These are phyloP conservation scores for Leuctra nigra DNA, from an alignment of 2,888 invertebrate species.

Conservation along the genomic window DNA sequence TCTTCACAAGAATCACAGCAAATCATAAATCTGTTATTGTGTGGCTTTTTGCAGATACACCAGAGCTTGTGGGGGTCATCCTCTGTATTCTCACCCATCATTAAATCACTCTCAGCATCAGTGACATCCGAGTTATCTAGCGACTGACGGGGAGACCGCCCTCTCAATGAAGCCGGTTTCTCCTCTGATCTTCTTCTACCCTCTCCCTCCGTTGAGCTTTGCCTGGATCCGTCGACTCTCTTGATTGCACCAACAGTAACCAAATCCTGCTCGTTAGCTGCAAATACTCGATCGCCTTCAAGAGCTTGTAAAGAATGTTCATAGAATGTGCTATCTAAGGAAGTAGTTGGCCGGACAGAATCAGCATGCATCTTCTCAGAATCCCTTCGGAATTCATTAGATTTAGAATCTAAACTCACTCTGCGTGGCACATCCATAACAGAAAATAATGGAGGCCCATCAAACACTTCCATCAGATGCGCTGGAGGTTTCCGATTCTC, in stretches of 20 bases:
- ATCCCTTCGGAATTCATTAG: neutral
- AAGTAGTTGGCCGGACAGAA: neutral
- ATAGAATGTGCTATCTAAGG: too few relatives aligned
- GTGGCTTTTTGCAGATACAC: slow-evolving; percentile 93
- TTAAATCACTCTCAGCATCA: slow-evolving; percentile 48
- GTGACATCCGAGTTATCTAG: slow-evolving; percentile 38
- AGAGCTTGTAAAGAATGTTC: too few relatives aligned
- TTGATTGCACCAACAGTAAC: neutral
- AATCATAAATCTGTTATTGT: slow-evolving; percentile 92
- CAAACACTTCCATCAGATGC: slow-evolving; percentile 45
- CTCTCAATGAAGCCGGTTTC: neutral
- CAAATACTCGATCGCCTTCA: neutral
- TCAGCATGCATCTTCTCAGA: neutral
- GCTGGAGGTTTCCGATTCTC: slow-evolving; percentile 53
- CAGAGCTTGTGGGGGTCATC: slow-evolving; percentile 90
- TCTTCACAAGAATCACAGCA: slow-evolving; percentile 94
- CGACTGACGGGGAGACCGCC: neutral
- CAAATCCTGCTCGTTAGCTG: neutral
- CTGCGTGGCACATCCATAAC: slow-evolving; percentile 71
- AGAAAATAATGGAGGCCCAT: slow-evolving; percentile 60
- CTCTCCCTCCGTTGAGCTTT: neutral
- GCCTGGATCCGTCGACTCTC: neutral
- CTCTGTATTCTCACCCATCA: slow-evolving; percentile 71
- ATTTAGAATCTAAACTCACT: slow-evolving; percentile 38
- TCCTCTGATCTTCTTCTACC: neutral